Conservation (phyloP, 2,113 vertebrate genomes). For the Coreoperca whiteheadi region DNA sequence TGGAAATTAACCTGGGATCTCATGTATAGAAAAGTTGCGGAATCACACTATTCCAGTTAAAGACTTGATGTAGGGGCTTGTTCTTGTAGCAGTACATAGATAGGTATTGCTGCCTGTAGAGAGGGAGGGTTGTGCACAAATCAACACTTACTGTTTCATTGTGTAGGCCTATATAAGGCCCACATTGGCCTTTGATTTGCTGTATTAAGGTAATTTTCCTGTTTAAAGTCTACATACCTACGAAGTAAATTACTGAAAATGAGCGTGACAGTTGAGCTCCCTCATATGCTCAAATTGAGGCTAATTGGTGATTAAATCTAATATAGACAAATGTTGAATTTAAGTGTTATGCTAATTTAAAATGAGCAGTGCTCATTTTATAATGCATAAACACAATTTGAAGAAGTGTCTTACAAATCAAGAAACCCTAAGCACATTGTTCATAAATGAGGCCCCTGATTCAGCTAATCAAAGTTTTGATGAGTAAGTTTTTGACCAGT, state of each 20-base stretch:
- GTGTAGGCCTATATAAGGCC: slow-evolving; percentile 24
- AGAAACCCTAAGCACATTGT: slow-evolving; percentile 49
- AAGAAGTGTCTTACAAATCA: slow-evolving; percentile 51
- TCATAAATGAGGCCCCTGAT: slow-evolving; percentile 33
- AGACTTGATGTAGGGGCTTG: background rate
- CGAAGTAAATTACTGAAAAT: slow-evolving; percentile 8
- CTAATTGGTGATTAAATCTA: slow-evolving; percentile 8
- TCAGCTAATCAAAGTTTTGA: slow-evolving; percentile 24
- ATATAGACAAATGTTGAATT: background rate
- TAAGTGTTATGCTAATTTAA: slow-evolving; percentile 22
- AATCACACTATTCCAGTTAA: slow-evolving; percentile 30
- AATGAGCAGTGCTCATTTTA: slow-evolving; percentile 39
- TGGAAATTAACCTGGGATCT: slow-evolving; percentile 19
- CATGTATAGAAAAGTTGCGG: slow-evolving; percentile 30
- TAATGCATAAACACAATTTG: slow-evolving; percentile 48
- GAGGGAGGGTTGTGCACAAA: slow-evolving; percentile 27
- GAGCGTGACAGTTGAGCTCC: background rate
- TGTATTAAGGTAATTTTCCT: slow-evolving; percentile 23
- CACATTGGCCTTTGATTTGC: slow-evolving; percentile 35
- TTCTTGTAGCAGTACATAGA: slow-evolving; percentile 36
- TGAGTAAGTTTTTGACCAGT: slow-evolving; percentile 33
- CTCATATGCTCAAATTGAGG: slow-evolving; percentile 12
- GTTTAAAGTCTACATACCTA: slow-evolving; percentile 10
- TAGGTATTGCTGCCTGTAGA: slow-evolving; percentile 25
- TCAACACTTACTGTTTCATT: slow-evolving; percentile 31